Evolutionary conservation across 2,797 vertebrate species (phyloP).

Genomic region (Cichlasoma orientale): DNA sequence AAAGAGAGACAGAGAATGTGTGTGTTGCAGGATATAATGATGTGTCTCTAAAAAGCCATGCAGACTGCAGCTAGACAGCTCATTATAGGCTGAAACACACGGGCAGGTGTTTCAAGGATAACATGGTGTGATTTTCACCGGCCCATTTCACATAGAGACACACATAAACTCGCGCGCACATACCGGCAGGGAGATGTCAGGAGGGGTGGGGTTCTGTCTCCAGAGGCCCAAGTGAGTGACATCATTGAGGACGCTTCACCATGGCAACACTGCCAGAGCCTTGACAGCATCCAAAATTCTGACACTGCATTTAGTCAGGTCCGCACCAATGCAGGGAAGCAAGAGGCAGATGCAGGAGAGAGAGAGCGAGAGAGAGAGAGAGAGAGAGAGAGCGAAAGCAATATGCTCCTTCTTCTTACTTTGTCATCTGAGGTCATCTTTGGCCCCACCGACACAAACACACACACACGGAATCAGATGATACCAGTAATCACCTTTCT

Average conservation of each 20-base stretch:
- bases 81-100: constrained; percentile 74
- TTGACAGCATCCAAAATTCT: constrained; percentile 69
- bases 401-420: neutral
- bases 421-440: constrained; percentile 10
- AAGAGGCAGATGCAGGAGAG: neutral
- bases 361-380: neutral
- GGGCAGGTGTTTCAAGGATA: constrained; percentile 77
- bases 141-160: constrained; percentile 59
- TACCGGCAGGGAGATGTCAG: constrained; percentile 36
- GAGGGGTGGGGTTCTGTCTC: constrained; percentile 67
- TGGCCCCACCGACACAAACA: neutral
- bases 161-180: constrained; percentile 37
- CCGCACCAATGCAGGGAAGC: constrained; percentile 62
- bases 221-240: constrained; percentile 72
- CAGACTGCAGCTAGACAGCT: constrained; percentile 74
- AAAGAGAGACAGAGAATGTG: neutral
- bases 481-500: constrained; percentile 32
- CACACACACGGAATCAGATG: constrained; percentile 1
- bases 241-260: constrained; percentile 78
- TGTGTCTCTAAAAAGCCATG: constrained; percentile 59
- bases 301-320: constrained; percentile 59
- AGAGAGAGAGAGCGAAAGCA: neutral
- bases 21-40: constrained; percentile 57
- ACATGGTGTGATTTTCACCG: constrained; percentile 64
- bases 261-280: constrained; percentile 71